Base-by-base conservation (phyloP, 2,113 vertebrate species). In the Prolemur simus region DNA sequence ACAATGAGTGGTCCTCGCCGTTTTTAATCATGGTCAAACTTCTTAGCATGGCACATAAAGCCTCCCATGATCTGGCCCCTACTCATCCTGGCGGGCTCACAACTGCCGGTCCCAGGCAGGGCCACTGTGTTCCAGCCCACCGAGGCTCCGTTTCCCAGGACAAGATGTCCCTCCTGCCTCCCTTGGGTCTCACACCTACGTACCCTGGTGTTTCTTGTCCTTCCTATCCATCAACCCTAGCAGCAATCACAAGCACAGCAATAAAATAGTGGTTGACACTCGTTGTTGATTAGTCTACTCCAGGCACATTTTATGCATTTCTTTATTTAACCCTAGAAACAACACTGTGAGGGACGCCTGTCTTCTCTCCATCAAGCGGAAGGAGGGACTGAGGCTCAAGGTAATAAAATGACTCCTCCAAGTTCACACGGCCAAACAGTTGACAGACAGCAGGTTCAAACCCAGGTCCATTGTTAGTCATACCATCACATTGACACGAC, bases 231-330 rank as follows among this genome's bases (percentile, higher is more conserved):
- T 18, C 56, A 58, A 0, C 20, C 6, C 52, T 13, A 0, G 54
- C 25, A 4, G 52, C 77, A 32, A 37, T 58, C 45, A 8, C n/a
- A 66, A 0, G 18, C 76, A 73, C 11, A 29, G 12, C 34, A 18
- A 3, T 14, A 17, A 7, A 20, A 37, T 0, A 39, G 45, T 5
- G 63, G 32, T 25, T 49, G 8, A 1, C 23, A 3, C 12, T 27
- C 80, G 0, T 0, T 1, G 11, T 4, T 0, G 5, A 11, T 1
- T 1, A 27, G 68, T 49, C 42, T 14, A 0, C 5, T 37, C 11
- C 10, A 4, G 7, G 23, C 42, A 1, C 4, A 3, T 6, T 0
- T 0, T 0, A 3, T 0, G 2, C 23, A 0, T 34, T 7, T 34
- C 32, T 87, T 58, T 9, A 23, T 21, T 13, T 20, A n/a, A 37